phyloP scores from a whole-genome alignment of 92 coral and sea anemone species.

The Ricordea florida region DNA sequence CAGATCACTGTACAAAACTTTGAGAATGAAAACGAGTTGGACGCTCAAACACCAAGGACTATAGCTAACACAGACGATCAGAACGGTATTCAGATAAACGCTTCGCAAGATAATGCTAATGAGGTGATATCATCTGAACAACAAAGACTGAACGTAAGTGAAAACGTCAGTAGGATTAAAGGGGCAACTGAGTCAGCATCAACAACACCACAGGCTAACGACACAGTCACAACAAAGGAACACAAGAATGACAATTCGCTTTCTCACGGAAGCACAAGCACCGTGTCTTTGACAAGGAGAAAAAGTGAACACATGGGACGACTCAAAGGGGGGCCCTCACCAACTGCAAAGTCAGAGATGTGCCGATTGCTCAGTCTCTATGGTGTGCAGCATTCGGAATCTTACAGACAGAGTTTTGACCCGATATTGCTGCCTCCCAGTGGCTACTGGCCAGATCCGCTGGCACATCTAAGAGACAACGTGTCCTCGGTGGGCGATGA shows the following conservation, averaged over 20 bases:
- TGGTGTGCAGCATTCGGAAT: conserved; percentile 67
- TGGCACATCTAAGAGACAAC: conserved; percentile 23
- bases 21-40: neutral
- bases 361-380: conserved; percentile 64
- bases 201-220: conserved; percentile 7
- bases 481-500: conserved; percentile 8
- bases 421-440: conserved; percentile 73
- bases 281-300: conserved; percentile 18
- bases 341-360: conserved; percentile 58
- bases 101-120: neutral
- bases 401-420: conserved; percentile 73
- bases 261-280: conserved; percentile 18
- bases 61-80: neutral
- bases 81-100: neutral
- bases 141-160: neutral
- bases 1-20: neutral
- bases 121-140: neutral
- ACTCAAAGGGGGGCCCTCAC: neutral
- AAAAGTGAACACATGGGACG: conserved; percentile 2
- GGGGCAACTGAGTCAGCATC: neutral
- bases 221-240: neutral
- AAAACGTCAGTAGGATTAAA: neutral
- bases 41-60: neutral
- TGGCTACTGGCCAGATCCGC: conserved; percentile 79
- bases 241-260: conserved; percentile 15